phyloP scores from a whole-genome alignment of 1,140 invertebrate species.

The Schlechtendalia chinensis region DNA sequence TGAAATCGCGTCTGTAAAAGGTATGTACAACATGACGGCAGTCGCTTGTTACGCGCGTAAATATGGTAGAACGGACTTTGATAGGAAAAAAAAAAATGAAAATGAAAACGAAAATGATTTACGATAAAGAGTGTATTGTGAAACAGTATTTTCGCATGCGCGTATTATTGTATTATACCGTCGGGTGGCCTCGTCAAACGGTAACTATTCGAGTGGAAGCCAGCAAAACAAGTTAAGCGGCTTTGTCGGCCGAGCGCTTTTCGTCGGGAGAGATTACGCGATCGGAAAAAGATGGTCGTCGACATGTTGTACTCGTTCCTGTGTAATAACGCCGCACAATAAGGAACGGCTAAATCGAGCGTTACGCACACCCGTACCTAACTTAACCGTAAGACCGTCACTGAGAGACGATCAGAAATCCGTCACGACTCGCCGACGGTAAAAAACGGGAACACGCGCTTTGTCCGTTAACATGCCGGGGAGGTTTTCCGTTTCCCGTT shows the following conservation, averaged over 20 bases:
- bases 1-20: not conserved
- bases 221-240: slow-evolving; percentile 46
- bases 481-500: no score
- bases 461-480: no score
- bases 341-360: slow-evolving; percentile 29
- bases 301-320: not conserved
- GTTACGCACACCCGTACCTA: no score
- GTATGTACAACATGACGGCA: not conserved
- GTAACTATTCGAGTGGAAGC: slow-evolving; percentile 44
- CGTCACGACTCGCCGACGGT: no score
- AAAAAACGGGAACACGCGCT: no score
- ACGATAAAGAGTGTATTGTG: slow-evolving; percentile 11
- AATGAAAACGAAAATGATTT: slow-evolving; percentile 21
- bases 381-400: no score
- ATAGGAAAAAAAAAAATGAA: slow-evolving; percentile 32
- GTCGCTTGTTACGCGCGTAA: not conserved
- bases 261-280: slow-evolving; percentile 35
- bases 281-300: slow-evolving; percentile 22
- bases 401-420: no score
- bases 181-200: slow-evolving; percentile 42
- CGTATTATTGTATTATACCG: slow-evolving; percentile 9
- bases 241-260: slow-evolving; percentile 44
- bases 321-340: not conserved
- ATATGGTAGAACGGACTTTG: slow-evolving; percentile 14
- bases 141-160: slow-evolving; percentile 33